Base-by-base conservation (phyloP, 2,113 vertebrate species). In the Clarias magur region DNA sequence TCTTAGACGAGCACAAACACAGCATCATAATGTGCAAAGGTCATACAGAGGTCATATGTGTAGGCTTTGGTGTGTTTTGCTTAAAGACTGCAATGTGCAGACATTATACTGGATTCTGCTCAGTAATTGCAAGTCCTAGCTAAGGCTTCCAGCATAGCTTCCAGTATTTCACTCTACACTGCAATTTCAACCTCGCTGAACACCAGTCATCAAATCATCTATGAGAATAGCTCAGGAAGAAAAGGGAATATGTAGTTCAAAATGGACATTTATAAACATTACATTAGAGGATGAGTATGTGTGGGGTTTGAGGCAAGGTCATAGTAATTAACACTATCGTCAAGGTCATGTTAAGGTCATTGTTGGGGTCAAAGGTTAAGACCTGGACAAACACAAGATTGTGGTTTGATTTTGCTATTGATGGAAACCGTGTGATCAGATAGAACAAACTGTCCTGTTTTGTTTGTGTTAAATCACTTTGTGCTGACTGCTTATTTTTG, bases 311-410 rank as follows among this genome's bases (percentile, higher is more conserved):
- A 82, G 73, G 83, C 89, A 90, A 88, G 85, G 89, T 85, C 85
- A 79, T 57, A 56, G 21, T 68, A 80, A 65, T 80, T 60, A 65
- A 30, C 72, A 70, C 59, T 3, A 9, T 70, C 57, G 70, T 88
- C 87, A 90, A 90, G 89, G 89, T 86, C 87, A 88, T 59, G 30
- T 34, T 81, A 86, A 88, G 89, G 89, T 90, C 81, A 86, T 57
- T 56, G 68, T 63, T 23, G 23, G 57, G 87, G 59, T 85, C 72
- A 80, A 72, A 86, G 86, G 89, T 86, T 88, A 83, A 53, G 21
- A n/a, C 81, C 27, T 4, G 48, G 80, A 34, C 27, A 75, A 56
- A 67, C 70, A 76, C 42, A n/a, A 63, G 34, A 62, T 59, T 0
- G 38, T 42, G 79, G 42, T 73, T 80, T 34, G 73, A 75, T 63